Evolutionary conservation across 2,113 vertebrate genomes (phyloP), one percentile per base, ranked within the genome.

Genomic region (Nyctibius bracteatus): DNA sequence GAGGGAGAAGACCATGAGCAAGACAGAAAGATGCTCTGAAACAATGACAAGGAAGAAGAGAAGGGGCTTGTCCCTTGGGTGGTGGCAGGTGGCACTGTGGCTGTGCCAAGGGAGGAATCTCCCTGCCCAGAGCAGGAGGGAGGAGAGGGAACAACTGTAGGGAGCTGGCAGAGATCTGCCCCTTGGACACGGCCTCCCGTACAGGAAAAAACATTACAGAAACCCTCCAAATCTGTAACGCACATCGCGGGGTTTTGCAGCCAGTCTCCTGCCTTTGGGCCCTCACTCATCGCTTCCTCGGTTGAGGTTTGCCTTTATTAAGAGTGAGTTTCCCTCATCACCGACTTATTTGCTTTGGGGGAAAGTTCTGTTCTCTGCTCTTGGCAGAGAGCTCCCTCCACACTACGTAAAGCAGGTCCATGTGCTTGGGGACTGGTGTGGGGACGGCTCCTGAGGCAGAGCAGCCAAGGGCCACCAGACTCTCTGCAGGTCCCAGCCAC

Each of bases 351-450:
- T 81, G 71, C 80, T 62, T 9, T 23, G 37, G 37, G 61, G 78
- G 31, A 16, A 88, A 49, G n/a, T 13, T 67, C 67, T 43, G 28
- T 6, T 35, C 71, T 46, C 35, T 39, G 68, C 68, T 55, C 65
- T 8, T 58, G 92, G 86, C 67, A 79, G 65, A 28, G 66, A 66
- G 3, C 17, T 37, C 25, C 63, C 59, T 73, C 44, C 21, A 12
- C 9, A 3, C 39, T 0, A 0, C 1, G 2, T 8, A 3, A 12
- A 1, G 5, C 2, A 1, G 43, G 14, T n/a, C 81, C 46, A 1
- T 0, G 37, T 27, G 54, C 12, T 4, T 20, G 37, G 72, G 59
- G 41, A 80, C 67, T 12, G 3, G 25, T 2, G 5, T 7, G 21
- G 41, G 44, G 78, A 59, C 0, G 4, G 12, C 44, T 37, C 68